Base-by-base conservation (phyloP, 2,797 vertebrate species). In the Nannoperca obscura region DNA sequence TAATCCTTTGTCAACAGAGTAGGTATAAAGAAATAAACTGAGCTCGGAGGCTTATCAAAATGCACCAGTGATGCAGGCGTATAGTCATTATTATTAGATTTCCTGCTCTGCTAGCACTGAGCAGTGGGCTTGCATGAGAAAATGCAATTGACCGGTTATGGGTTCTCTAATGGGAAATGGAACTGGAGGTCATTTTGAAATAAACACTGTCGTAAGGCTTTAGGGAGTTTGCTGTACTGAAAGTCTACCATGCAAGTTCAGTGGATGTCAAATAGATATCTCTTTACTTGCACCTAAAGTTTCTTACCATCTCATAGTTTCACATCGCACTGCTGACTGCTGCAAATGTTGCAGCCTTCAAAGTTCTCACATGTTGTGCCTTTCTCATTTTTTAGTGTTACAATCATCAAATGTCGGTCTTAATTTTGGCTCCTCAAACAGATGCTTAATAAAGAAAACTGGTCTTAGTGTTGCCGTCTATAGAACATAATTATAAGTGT, bases 71-170 rank as follows among this genome's bases (percentile, higher is more conserved):
- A 70, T 81, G 63, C 80, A 68, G 68, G 74, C 65, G 9, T 66
- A 40, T 40, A 76, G 73, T 85, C 75, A 84, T 78, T 87, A 62
- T 88, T 78, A 90, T 90, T 88, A 77, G 86, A 89, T 91, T 71
- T 79, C 75, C 70, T 76, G 46, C 74, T 70, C 55, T 74, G 72
- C 70, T 68, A 77, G 74, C 81, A 83, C 68, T 70, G 80, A 81
- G 58, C 85, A 63, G 53, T 59, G 80, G 67, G 80, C 79, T 82
- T 64, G 73, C 68, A 74, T 81, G 77, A 86, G 86, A 70, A 81
- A 54, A 83, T 87, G 63, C 50, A 86, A 89, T 90, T 71, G 81
- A 88, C 59, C 30, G 49, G 78, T 81, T 87, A 74, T 58, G 17
- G 82, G 47, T 63, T 79, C 34, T 71, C 62, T 79, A 73, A 84